Base-by-base conservation (phyloP, 2,797 vertebrate genomes). In the Centroberyx gerrardi region DNA sequence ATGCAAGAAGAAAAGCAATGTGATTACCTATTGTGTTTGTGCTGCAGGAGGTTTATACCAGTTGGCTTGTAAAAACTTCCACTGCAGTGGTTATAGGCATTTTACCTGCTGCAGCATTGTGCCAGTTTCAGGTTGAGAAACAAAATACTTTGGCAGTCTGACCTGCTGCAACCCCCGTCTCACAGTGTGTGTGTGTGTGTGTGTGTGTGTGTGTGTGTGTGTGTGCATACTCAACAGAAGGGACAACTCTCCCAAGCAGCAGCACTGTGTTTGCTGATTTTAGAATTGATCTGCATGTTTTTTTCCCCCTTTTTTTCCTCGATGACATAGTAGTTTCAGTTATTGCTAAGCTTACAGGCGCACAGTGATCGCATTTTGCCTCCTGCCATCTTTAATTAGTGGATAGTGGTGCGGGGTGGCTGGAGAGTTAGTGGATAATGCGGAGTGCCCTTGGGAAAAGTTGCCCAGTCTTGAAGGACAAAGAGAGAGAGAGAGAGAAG, bases 381-480 rank as follows among this genome's bases (percentile, higher is more conserved):
- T 83, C 62, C 78, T 85, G 79, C 75, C 80, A 82, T 89, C 71
- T 88, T 90, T 90, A 86, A 92, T 90, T 90, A 86, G 84, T 72
- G 53, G 29, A 44, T 52, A 33, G 18, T 28, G 42, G 8, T 52
- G 68, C n/a, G 33, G 36, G 38, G 54, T 81, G 82, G 77, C 84
- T 77, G 48, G 86, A 82, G 82, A 84, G 81, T 85, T 88, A 88
- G 82, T 61, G 79, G 80, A 86, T 84, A 86, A 87, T 72, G 63
- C 76, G 51, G 64, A 72, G 40, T 0, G 58, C 63, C 90, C 85
- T 92, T 90, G 85, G 85, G 87, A 81, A 85, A 83, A 79, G 68
- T 81, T 86, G 81, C 73, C 82, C 70, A 42, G 72, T 75, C 86
- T 75, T 87, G 76, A 88, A 91, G 87, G 86, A 83, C 80, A 77